Base-by-base conservation (phyloP, 2,797 vertebrate species). In the Manis pentadactyla region DNA sequence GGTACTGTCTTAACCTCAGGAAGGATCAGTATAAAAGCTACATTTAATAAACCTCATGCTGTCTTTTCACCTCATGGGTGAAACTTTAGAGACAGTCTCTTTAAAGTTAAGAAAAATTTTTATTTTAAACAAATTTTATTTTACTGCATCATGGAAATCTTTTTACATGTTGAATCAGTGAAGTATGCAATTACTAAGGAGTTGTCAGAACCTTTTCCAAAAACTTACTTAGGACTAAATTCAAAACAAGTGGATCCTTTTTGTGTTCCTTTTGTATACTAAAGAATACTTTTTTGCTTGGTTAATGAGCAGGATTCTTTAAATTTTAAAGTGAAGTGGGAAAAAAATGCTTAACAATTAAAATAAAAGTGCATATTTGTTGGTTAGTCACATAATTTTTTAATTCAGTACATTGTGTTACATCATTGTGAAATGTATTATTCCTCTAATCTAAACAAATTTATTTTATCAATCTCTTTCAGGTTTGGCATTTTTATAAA, bases 111-210 rank as follows among this genome's bases (percentile, higher is more conserved):
- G 53, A 27, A 78, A 25, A 69, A 66, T 91, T 96, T 78, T 89
- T 39, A 79, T 75, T 95, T 19, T 74, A 18, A 87, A 68, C n/a
- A 86, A 13, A 23, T 83, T 90, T 90, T 85, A 49, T 90, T 71
- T 84, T 82, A 19, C 37, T 42, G 14, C 4, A 23, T 86, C 25
- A 90, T 7, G 90, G 11, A 42, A 81, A 18, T 34, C 37, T 75
- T 68, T 81, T 42, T 4, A n/a, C 59, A 7, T 73, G 42, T 15
- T 46, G 39, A 34, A n/a, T 73, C n/a, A 66, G 11, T 63, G 29
- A 90, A 68, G 39, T 17, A 19, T 87, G 25, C 1, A n/a, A 0
- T 74, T 81, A 37, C 51, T 87, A 37, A 71, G 51, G 4, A 19
- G 6, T 68, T 90, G 21, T 39, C 49, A 10, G 27, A 61, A 46